Conservation (phyloP, 1,140 invertebrate species). For the Dendrolimus punctatus region DNA sequence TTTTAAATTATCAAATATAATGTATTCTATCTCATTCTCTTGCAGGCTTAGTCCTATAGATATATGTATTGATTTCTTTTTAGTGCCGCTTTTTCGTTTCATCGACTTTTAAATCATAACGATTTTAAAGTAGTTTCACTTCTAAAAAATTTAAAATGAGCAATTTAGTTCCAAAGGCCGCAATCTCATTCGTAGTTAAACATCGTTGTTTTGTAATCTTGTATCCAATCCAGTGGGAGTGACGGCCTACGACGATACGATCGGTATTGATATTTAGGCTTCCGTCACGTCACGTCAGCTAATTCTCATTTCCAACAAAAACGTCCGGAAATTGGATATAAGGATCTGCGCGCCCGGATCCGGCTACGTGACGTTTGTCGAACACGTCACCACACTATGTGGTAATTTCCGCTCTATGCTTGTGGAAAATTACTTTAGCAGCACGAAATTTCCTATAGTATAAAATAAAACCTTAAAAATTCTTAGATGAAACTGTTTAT, state of each 20-base stretch:
- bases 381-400: conserved; percentile 71
- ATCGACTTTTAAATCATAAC: too few species aligned
- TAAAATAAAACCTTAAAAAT: conserved; percentile 44
- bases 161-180: too few species aligned
- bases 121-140: too few species aligned
- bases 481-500: conserved; percentile 15
- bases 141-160: too few species aligned
- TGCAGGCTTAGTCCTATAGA: too few species aligned
- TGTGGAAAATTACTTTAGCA: conserved; percentile 69
- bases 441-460: conserved; percentile 64
- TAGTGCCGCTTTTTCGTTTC: too few species aligned
- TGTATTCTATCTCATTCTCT: too few species aligned
- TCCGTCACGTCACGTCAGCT: conserved; percentile 63
- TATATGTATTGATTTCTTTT: too few species aligned
- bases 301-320: conserved; percentile 69
- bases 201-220: not conserved
- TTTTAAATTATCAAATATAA: too few species aligned
- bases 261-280: conserved; percentile 53
- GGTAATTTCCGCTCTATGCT: conserved; percentile 67
- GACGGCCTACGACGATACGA: conserved; percentile 18
- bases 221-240: not conserved
- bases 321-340: conserved; percentile 70
- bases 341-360: conserved; percentile 65
- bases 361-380: conserved; percentile 70
- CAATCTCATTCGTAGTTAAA: too few species aligned